Evolutionary conservation across 2,888 invertebrate genomes (phyloP).

Genomic region (Diaperis boleti): DNA sequence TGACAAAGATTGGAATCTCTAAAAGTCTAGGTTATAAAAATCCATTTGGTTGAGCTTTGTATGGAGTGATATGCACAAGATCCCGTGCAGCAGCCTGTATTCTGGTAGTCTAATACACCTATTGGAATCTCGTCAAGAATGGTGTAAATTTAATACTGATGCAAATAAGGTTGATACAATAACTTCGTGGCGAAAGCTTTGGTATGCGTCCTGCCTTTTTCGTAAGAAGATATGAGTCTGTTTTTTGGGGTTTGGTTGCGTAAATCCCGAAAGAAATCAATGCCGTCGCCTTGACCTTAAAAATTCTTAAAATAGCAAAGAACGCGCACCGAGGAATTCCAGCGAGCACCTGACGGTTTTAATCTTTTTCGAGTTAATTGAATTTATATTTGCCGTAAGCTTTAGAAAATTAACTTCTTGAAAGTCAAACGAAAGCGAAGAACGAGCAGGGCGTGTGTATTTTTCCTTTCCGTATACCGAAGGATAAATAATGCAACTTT

Average conservation of each 20-base stretch:
- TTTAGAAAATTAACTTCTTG: conserved; percentile 39
- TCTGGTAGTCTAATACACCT: no score
- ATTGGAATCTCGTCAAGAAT: no score
- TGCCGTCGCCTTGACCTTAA: conserved; percentile 30
- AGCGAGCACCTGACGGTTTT: conserved; percentile 13
- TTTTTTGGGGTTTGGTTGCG: background rate
- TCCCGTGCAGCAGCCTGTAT: no score
- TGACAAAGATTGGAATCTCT: no score
- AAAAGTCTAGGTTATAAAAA: no score
- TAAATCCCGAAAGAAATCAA: background rate
- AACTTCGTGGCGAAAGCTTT: no score
- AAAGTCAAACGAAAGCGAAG: conserved; percentile 43
- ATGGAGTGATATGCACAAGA: no score
- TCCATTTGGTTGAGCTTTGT: no score
- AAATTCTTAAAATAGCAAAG: conserved; percentile 23
- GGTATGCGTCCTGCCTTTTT: no score
- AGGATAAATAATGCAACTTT: conserved; percentile 35
- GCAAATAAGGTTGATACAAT: no score
- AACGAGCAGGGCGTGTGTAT: conserved; percentile 41
- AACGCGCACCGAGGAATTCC: conserved; percentile 10
- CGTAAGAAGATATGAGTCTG: no score
- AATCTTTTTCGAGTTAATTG: conserved; percentile 27
- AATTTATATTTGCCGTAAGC: conserved; percentile 30
- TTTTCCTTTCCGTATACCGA: conserved; percentile 21
- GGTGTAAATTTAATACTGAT: no score